Conservation (phyloP, 2,113 vertebrate genomes). For the Reinhardtius hippoglossoides region DNA sequence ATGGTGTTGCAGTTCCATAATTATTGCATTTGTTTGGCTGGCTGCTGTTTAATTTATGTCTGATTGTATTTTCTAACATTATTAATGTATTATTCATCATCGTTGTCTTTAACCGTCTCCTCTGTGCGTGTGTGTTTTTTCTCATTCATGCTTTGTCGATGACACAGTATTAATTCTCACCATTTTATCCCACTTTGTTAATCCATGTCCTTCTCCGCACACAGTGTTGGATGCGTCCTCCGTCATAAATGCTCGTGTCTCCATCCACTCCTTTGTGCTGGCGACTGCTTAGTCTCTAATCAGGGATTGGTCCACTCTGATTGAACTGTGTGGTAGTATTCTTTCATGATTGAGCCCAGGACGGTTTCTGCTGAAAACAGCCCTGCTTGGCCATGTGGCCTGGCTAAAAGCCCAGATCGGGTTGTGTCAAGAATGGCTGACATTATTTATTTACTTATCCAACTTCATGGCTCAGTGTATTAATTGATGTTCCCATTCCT, state of each 20-base stretch:
- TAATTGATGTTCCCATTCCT: conserved; percentile 48
- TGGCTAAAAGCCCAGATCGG: conserved; percentile 31
- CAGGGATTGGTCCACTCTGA: conserved; percentile 37
- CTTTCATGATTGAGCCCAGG: conserved; percentile 32
- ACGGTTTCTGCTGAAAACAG: conserved; percentile 5
- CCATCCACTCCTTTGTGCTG: conserved; percentile 34
- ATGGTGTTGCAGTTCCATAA: conserved; percentile 58
- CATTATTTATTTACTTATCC: conserved; percentile 51
- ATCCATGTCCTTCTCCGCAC: conserved; percentile 48
- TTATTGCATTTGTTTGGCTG: conserved; percentile 68
- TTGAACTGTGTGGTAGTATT: conserved; percentile 44
- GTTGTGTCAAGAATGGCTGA: conserved; percentile 25
- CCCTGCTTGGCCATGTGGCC: background rate
- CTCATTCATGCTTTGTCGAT: conserved; percentile 49
- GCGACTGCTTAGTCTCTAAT: conserved; percentile 47
- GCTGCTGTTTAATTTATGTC: conserved; percentile 67
- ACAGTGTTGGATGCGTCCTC: conserved; percentile 28
- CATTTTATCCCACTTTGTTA: conserved; percentile 55
- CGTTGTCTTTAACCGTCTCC: conserved; percentile 58
- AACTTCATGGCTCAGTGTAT: conserved; percentile 51
- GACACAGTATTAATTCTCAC: conserved; percentile 46
- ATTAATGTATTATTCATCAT: conserved; percentile 73
- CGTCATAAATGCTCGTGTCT: conserved; percentile 27
- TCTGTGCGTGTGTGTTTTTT: conserved; percentile 35
- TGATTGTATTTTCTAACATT: conserved; percentile 61